Conservation (phyloP, 2,797 vertebrate species). For the Mormyrops attenuatus region DNA sequence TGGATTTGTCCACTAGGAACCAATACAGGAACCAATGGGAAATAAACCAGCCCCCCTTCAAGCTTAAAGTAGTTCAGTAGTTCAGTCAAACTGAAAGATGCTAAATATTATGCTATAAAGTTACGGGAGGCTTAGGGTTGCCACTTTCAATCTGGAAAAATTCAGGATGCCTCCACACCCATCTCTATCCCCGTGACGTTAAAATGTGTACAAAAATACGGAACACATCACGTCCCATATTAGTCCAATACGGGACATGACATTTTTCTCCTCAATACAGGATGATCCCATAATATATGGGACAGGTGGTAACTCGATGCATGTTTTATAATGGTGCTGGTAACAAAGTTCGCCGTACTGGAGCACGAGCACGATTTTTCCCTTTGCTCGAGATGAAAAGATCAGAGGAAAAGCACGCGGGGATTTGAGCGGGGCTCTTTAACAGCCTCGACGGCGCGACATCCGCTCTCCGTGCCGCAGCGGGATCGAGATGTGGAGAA, state of each 20-base stretch:
- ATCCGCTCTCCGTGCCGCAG: neutral
- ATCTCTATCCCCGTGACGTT: neutral
- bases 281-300: neutral
- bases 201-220: neutral
- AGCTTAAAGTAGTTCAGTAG: neutral
- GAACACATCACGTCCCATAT: neutral
- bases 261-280: neutral
- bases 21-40: neutral
- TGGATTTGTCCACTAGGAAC: neutral
- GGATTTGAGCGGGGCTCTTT: neutral
- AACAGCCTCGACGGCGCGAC: neutral
- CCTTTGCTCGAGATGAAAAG: conserved; percentile 1
- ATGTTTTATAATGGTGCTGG: conserved; percentile 3
- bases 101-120: neutral
- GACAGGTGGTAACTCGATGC: neutral
- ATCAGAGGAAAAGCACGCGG: neutral
- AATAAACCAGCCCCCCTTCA: neutral
- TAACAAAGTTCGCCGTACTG: neutral
- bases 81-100: neutral
- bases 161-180: neutral
- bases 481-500: neutral
- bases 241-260: neutral
- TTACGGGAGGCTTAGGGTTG: neutral
- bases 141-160: neutral
- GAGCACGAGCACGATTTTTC: neutral